phyloP scores from a whole-genome alignment of 92 coral and sea anemone species.

The Umimayanthus kanabou region DNA sequence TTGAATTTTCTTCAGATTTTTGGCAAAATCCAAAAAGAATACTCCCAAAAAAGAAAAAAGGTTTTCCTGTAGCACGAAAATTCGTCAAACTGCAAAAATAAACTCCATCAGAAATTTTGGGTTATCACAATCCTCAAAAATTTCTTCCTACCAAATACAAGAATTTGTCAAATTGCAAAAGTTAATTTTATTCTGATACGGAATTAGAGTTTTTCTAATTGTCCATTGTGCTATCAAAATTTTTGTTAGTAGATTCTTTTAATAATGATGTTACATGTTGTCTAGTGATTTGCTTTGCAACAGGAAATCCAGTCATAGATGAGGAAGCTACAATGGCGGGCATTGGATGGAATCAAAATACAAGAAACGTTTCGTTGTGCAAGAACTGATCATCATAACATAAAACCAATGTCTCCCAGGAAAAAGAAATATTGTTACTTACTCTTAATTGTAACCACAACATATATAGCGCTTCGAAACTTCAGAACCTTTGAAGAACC shows the following conservation, averaged over 20 bases:
- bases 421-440: slow-evolving; percentile 18
- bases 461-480: slow-evolving; percentile 21
- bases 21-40: too few relatives aligned
- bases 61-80: too few relatives aligned
- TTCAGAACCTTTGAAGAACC: slow-evolving; percentile 14
- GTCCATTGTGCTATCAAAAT: neutral
- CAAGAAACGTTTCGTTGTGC: slow-evolving; percentile 18
- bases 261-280: too few relatives aligned
- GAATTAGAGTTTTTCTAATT: neutral
- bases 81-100: too few relatives aligned
- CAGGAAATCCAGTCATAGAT: neutral
- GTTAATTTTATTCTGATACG: too few relatives aligned
- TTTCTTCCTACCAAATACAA: too few relatives aligned
- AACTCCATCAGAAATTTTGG: too few relatives aligned
- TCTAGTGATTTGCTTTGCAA: neutral
- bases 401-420: neutral
- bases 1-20: too few relatives aligned
- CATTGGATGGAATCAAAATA: slow-evolving; percentile 30
- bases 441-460: neutral
- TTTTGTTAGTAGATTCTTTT: neutral
- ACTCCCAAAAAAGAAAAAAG: too few relatives aligned
- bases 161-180: too few relatives aligned
- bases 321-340: slow-evolving; percentile 13
- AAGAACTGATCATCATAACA: neutral
- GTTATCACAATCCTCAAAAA: too few relatives aligned